Evolutionary conservation across 1,140 invertebrate species (phyloP), one percentile per base, ranked within the genome.

Genomic region (Laodelphax striatellus): DNA sequence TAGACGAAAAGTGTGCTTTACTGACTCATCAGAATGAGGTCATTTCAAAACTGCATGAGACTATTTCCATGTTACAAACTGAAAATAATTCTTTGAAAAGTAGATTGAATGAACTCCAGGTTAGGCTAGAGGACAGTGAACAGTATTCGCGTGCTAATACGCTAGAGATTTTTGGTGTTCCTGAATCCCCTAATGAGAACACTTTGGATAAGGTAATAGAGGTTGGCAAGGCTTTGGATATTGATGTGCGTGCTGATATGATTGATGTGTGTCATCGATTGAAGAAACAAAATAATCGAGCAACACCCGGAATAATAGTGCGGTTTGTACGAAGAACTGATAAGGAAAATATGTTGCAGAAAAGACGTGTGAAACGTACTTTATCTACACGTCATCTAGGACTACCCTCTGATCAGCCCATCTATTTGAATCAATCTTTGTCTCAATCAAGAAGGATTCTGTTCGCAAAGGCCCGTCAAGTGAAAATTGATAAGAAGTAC

Each of bases 181-280:
- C 28, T 5, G 34, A 38, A 13, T 5, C 34, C 11, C 34, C 8
- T 5, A 38, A 38, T 38, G 34, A 38, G 34, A 38, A 38, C 34
- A 38, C 11, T 38, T 13, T 31, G 28, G 28, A 38, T 9, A 5
- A 8, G 10, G 55, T 57, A 3, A 34, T 42, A 16, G 22, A 57
- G 11, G 55, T 57, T 10, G 55, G 55, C 2, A 42, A 42, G 11
- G 55, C 55, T 2, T 19, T 57, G 38, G 43, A 57, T n/a, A 24
- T 57, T 6, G 24, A n/a, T 8, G 43, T 57, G 19, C 11, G 43
- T 6, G 55, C 19, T 2, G 16, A 16, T 2, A 57, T 57, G 55
- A 57, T 57, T 17, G 55, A 57, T 42, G 55, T 42, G 9, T 57
- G 55, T 57, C 55, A 57, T 41, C 31, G 16, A n/a, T 11, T 57